phyloP scores from a whole-genome alignment of 2,113 vertebrate genomes.

The Psittacula cyanocephala region DNA sequence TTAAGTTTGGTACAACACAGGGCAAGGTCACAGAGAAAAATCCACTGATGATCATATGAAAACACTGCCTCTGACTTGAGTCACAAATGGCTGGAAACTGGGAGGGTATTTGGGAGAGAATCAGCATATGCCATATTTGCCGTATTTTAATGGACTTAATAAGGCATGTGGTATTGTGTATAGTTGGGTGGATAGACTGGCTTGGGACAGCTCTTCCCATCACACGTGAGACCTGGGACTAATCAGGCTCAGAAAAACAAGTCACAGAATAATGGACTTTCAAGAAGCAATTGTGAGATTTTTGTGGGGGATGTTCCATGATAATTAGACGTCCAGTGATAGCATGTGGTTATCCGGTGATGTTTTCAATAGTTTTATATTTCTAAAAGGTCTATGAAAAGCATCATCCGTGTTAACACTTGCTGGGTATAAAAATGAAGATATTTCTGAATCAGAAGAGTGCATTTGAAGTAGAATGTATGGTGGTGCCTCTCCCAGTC shows the following conservation, averaged over 20 bases:
- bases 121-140: accelerated
- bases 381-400: not conserved
- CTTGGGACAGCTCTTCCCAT: not conserved
- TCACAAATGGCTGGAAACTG: accelerated
- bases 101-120: not conserved
- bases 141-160: not conserved
- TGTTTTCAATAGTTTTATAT: not conserved
- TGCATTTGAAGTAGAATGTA: not conserved
- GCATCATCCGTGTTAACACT: not conserved
- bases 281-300: not conserved
- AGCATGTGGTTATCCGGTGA: not conserved
- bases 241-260: not conserved
- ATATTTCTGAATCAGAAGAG: not conserved
- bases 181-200: not conserved
- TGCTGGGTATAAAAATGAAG: not conserved
- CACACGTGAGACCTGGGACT: not conserved
- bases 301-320: not conserved
- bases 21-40: not conserved
- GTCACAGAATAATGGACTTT: not conserved
- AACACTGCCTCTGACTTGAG: not conserved
- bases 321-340: not conserved
- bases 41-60: not conserved
- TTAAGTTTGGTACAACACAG: not conserved
- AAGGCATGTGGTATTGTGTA: not conserved
- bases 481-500: not conserved